Base-by-base conservation (phyloP, 2,113 vertebrate genomes). In the Sander lucioperca region DNA sequence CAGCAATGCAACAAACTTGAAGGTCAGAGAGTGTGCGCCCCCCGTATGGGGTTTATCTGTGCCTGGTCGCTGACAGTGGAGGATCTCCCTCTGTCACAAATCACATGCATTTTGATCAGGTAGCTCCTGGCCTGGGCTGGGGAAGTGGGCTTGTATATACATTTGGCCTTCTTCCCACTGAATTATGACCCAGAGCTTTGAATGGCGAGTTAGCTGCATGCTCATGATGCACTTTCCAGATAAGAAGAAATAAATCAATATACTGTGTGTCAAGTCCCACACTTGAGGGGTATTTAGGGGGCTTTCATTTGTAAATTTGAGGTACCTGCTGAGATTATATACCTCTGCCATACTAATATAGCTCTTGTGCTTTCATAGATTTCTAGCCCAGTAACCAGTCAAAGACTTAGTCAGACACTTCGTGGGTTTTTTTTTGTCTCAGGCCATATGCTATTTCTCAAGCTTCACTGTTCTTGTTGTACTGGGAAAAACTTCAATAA, bases 161-260 rank as follows among this genome's bases (percentile, higher is more conserved):
- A 80, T 82, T 47, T 77, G 45, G 67, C 69, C 23, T 79, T 59
- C 15, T 50, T 53, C 56, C 33, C 54, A 62, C 43, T 74, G 81
- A 91, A 77, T 88, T 84, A 82, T 76, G 77, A 83, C 64, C 73
- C 45, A 8, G 39, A 25, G 61, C 59, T 79, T 78, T 59, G 77
- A 68, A 68, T 65, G 83, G 63, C 13, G 58, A 50, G 6, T 15
- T 65, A 68, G 62, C 63, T 78, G 48, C 77, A 13, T 39, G 36
- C 65, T 48, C 67, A 83, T 87, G 84, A 90, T 90, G 77, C 71
- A 77, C 79, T 91, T 90, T 88, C 88, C 91, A 92, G 91, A 89
- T 77, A 30, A 33, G 48, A 36, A 71, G 50, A 51, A 67, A 76
- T 61, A 70, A 78, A 67, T 69, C 61, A 82, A 36, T 61, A 56